Base-by-base conservation (phyloP, 2,113 vertebrate species). In the Malurus elegans region DNA sequence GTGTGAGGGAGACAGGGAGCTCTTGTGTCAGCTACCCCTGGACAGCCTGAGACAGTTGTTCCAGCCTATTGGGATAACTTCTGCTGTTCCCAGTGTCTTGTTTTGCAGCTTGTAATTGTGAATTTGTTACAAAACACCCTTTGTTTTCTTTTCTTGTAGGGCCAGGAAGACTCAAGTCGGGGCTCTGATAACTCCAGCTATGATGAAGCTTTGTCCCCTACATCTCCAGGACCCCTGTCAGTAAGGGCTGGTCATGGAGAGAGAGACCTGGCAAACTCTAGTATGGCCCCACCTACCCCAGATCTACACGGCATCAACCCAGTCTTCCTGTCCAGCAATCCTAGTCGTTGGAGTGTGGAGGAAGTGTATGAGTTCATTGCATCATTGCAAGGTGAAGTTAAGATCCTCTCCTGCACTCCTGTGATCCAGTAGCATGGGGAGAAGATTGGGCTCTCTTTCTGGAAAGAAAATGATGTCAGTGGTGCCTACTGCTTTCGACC, bases 281-380 rank as follows among this genome's bases (percentile, higher is more conserved):
- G 97, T 65, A 97, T 98, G 14, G 98, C 98, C 31, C 98, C 98
- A 6, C 96, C 98, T 7, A 97, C 97, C 16, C 98, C 98, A 14
- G 98, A 98, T 66, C 97, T 99, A 53, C 98, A 99, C 34, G 99
- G 99, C 42, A 98, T 98, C 76, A 98, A 98, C 74, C 98, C 98
- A 2, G 97, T 98, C 89, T 99, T 99, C 92, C 97, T 99, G 38
- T 99, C 99, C 38, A 98, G 98, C 29, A 99, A 98, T 79, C 99
- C 99, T 8, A 98, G 98, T 83, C 98, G 98, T 24, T 99, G 99
- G 99, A 99, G 98, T 8, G 99, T 99, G 79, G 99, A 99, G 56
- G 99, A 99, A 95, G 99, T 99, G 75, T 99, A 98, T 3, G 98
- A 99, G 91, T 99, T 99, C 79, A 99, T 99, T 72, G 98, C 99